Evolutionary conservation across 1,140 invertebrate species (phyloP).

Genomic region (Drosophila asahinai): DNA sequence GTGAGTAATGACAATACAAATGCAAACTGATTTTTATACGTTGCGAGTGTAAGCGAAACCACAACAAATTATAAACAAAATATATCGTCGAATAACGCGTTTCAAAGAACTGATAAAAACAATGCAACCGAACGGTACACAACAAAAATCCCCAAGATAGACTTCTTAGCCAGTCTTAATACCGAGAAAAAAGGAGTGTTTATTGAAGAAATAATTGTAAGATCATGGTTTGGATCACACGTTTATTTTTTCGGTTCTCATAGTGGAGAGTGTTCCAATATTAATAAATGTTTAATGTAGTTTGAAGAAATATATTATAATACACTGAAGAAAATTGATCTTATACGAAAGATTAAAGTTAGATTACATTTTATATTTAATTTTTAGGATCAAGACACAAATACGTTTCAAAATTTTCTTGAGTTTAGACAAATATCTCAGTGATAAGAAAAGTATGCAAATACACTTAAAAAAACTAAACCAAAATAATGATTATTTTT

Average conservation of each 20-base stretch:
- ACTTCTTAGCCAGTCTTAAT: neutral
- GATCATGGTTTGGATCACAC: neutral
- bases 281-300: neutral
- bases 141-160: neutral
- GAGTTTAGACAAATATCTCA: neutral
- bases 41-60: constrained; percentile 23
- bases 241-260: too few relatives aligned
- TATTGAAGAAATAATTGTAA: neutral
- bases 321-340: neutral
- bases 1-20: constrained; percentile 20
- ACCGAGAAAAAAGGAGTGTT: neutral
- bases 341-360: rapidly evolving
- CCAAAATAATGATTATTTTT: neutral
- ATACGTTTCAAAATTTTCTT: neutral
- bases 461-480: neutral
- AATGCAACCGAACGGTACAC: constrained; percentile 38
- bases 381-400: neutral
- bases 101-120: constrained; percentile 50
- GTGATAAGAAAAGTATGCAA: neutral
- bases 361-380: neutral
- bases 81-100: constrained; percentile 34
- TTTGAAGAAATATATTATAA: neutral
- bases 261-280: too few relatives aligned
- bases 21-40: constrained; percentile 25
- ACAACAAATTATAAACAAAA: constrained; percentile 47